Evolutionary conservation across 1,140 invertebrate species (phyloP).

Genomic region (Tribolium madens): DNA sequence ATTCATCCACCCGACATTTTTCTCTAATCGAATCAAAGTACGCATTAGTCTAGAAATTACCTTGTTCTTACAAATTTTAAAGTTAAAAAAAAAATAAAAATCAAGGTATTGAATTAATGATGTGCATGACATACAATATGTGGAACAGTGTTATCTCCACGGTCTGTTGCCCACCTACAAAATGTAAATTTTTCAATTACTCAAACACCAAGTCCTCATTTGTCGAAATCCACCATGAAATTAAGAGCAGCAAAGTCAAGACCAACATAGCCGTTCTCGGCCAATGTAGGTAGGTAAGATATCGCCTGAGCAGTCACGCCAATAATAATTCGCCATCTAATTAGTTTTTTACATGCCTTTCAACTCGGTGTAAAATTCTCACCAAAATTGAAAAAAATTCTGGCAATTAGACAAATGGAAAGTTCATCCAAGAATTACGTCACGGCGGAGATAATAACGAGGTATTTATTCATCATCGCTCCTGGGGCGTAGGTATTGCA

Average conservation of each 20-base stretch:
- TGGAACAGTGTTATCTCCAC: conserved; percentile 2
- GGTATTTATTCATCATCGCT: not conserved
- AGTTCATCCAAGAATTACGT: conserved; percentile 11
- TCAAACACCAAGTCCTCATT: not conserved
- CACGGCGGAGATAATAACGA: conserved; percentile 7
- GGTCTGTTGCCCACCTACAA: conserved; percentile 6
- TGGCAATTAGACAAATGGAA: conserved; percentile 8
- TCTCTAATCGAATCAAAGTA: too few species aligned
- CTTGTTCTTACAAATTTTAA: not conserved
- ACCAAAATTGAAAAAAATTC: conserved; percentile 2
- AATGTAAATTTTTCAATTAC: conserved; percentile 37
- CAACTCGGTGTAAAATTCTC: not conserved
- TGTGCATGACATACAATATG: conserved; percentile 6
- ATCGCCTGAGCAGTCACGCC: not conserved
- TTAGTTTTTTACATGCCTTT: conserved; percentile 2
- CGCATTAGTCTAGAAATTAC: not conserved
- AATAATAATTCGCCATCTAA: conserved; percentile 5
- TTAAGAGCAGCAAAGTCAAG: not conserved
- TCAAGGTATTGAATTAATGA: conserved; percentile 6
- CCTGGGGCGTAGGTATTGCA: not conserved
- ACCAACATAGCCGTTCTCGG: not conserved
- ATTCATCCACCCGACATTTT: too few species aligned
- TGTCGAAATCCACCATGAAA: conserved; percentile 20
- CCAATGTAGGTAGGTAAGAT: not conserved
- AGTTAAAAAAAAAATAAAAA: not conserved